Evolutionary conservation across 2,797 vertebrate species (phyloP).

Genomic region (Macropus fuliginosus): DNA sequence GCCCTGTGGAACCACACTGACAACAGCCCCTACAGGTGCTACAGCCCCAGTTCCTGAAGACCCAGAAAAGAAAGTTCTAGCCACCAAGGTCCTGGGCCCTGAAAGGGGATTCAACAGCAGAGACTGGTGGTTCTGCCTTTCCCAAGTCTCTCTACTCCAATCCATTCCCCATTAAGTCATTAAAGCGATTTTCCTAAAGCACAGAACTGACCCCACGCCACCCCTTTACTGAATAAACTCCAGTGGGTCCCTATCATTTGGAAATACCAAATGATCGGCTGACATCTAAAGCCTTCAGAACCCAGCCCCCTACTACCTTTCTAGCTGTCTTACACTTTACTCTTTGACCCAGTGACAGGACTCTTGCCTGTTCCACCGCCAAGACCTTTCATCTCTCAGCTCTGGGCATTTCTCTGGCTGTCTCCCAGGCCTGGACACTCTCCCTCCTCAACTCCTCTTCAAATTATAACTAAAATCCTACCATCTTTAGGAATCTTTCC

Average conservation of each 20-base stretch:
- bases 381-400: not conserved
- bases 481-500: not conserved
- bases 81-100: not conserved
- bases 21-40: no score
- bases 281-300: not conserved
- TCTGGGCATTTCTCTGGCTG: not conserved
- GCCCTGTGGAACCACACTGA: no score
- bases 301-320: not conserved
- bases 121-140: not conserved
- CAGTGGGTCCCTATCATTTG: not conserved
- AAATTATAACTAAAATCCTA: not conserved
- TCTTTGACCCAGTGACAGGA: not conserved
- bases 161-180: not conserved
- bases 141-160: not conserved
- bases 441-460: not conserved
- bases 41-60: not conserved
- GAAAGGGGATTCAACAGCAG: not conserved
- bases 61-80: not conserved
- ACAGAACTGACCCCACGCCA: not conserved
- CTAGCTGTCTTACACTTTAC: not conserved
- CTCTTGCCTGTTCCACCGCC: not conserved
- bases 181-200: not conserved
- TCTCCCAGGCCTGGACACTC: not conserved
- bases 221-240: not conserved
- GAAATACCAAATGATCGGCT: not conserved